Evolutionary conservation across 2,113 vertebrate species (phyloP), one percentile per base, ranked within the genome.

Genomic region (Forbesichthys agassizii): DNA sequence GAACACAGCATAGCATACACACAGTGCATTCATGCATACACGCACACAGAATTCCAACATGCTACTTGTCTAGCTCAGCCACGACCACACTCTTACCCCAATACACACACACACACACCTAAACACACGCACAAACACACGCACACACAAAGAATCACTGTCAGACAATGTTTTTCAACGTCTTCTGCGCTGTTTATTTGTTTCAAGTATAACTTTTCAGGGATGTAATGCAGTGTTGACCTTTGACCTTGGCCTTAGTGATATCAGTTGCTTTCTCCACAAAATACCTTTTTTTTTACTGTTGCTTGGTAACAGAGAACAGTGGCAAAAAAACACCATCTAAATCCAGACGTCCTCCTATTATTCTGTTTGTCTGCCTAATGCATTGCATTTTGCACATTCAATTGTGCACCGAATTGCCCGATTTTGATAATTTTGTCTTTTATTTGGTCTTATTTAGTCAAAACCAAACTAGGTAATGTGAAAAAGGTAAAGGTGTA

Each of bases 281-380:
- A 64, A 56, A 74, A 73, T 77, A 12, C 3, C 51, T 64, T 80
- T 83, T 86, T 74, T 71, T 68, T 48, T 61, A 61, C 74, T 64
- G 82, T 84, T 87, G 86, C 86, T 80, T 87, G 64, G 85, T 81
- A 88, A 87, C 84, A 77, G 72, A 70, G 64, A 68, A 36, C 58
- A 67, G 60, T 11, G 42, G 62, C 73, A 64, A 65, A 27, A 79
- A 82, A 70, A 13, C 67, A 68, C 56, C 65, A 48, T 71, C 57
- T 69, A 74, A 59, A 68, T 70, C 75, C 68, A 85, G 75, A 71
- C 54, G 54, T 65, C 57, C 16, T 66, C 58, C 20, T 16, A 61
- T 66, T 58, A 36, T 53, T 65, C 33, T n/a, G 51, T 53, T 61
- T 61, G 16, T 58, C 49, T 11, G 11, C 3, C 11, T 12, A 7